Evolutionary conservation across 1,140 invertebrate genomes (phyloP).

Genomic region (Saxidomus purpurata): DNA sequence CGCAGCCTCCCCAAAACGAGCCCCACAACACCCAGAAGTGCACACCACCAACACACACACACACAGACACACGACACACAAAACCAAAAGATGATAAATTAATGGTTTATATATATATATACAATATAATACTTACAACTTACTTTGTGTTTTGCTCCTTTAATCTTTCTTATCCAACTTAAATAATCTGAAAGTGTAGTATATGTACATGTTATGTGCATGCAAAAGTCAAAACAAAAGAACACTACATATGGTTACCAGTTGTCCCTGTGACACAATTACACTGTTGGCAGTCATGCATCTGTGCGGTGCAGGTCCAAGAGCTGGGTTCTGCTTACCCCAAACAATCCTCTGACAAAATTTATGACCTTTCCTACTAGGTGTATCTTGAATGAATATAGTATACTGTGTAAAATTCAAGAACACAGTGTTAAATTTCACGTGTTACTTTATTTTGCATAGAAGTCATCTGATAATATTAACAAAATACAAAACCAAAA

Average conservation of each 20-base stretch:
- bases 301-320: neutral
- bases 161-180: no score
- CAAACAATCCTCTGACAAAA: neutral
- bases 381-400: neutral
- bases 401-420: no score
- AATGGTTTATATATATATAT: conserved; percentile 68
- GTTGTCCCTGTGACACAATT: neutral
- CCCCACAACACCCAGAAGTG: no score
- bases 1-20: no score
- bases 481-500: no score
- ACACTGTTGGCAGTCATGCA: neutral
- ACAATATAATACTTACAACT: no score
- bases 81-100: no score
- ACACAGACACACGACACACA: no score
- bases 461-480: neutral
- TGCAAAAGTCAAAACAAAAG: neutral
- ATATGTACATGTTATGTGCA: conserved; percentile 47
- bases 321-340: neutral
- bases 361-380: neutral
- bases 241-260: neutral
- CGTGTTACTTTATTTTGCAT: neutral
- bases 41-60: no score
- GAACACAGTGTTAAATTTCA: neutral
- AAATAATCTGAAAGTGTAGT: no score
- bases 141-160: no score